A percentile compares a stretch with the other conserved stretches of the same genome.
Conservation (phyloP, 2,888 invertebrate genomes). For the Drosophila barbarae region DNA sequence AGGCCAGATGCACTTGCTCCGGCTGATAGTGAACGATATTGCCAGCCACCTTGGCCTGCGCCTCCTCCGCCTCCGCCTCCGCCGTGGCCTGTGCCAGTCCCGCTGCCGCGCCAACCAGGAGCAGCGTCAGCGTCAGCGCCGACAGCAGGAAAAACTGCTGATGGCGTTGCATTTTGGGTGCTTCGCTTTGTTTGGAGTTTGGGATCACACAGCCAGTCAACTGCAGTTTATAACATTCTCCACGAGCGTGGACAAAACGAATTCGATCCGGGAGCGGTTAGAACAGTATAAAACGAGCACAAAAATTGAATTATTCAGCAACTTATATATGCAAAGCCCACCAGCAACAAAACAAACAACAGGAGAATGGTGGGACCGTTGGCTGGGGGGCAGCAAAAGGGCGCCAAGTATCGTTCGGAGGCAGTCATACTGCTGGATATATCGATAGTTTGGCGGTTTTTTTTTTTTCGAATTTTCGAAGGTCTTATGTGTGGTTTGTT, state of each 20-base stretch:
- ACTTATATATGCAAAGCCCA: constrained; percentile 46
- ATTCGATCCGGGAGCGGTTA: background rate
- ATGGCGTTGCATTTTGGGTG: constrained; percentile 43
- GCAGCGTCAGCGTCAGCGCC: constrained; percentile 18
- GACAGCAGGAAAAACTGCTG: constrained; percentile 28
- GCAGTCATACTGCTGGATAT: background rate
- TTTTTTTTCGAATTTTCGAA: background rate
- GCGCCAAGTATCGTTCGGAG: background rate
- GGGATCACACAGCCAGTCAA: background rate
- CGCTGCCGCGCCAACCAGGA: constrained; percentile 4
- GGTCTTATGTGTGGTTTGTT: too few species aligned
- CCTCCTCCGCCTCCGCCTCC: background rate
- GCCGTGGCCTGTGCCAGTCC: constrained; percentile 5
- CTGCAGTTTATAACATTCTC: constrained; percentile 14
- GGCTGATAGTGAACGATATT: constrained; percentile 82
- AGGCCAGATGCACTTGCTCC: constrained; percentile 85
- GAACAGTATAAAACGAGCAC: constrained; percentile 27
- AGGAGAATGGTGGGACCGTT: constrained; percentile 16
- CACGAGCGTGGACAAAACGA: constrained; percentile 22
- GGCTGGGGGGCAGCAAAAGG: background rate
- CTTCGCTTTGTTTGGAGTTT: constrained; percentile 2
- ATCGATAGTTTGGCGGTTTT: constrained; percentile 9
- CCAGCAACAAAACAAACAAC: constrained; percentile 1
- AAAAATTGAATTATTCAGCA: constrained; percentile 42
- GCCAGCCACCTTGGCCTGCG: background rate